A percentile compares a stretch with the other conserved stretches of the same genome.
phyloP scores from a whole-genome alignment of 2,888 invertebrate species.

The Drosophila anomelani region DNA sequence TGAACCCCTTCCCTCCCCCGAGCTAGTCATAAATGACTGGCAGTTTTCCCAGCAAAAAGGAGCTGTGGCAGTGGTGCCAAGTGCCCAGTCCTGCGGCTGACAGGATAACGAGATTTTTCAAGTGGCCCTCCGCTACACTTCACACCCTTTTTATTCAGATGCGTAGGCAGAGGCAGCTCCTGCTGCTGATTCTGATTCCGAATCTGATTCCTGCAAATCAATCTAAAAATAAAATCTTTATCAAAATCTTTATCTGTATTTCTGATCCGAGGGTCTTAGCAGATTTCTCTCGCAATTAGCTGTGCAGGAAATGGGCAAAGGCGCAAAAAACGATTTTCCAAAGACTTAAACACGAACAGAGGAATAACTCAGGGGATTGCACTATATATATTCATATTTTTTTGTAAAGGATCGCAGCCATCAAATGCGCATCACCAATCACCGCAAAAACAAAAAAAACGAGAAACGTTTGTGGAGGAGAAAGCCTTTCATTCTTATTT shows the following conservation, averaged over 20 bases:
- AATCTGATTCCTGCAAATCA: conserved; percentile 12
- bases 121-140: conserved; percentile 69
- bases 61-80: conserved; percentile 24
- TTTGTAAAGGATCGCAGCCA: conserved; percentile 48
- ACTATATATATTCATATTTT: not conserved
- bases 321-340: conserved; percentile 70
- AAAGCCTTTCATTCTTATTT: conserved; percentile 14
- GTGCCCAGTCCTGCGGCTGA: conserved; percentile 68
- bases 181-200: not conserved
- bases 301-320: conserved; percentile 47
- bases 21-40: conserved; percentile 54
- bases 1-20: conserved; percentile 1
- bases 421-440: conserved; percentile 80
- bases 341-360: conserved; percentile 68
- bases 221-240: conserved; percentile 16
- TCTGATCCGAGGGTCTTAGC: conserved; percentile 56
- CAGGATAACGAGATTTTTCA: conserved; percentile 83
- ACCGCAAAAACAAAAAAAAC: conserved; percentile 38
- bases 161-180: conserved; percentile 10
- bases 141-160: conserved; percentile 60
- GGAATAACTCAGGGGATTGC: conserved; percentile 28
- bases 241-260: conserved; percentile 6
- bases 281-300: conserved; percentile 78
- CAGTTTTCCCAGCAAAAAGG: conserved; percentile 52
- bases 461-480: conserved; percentile 21